These are phyloP conservation scores for Rana temporaria DNA, from an alignment of 2,113 vertebrate genomes.

Conservation along the genomic window DNA sequence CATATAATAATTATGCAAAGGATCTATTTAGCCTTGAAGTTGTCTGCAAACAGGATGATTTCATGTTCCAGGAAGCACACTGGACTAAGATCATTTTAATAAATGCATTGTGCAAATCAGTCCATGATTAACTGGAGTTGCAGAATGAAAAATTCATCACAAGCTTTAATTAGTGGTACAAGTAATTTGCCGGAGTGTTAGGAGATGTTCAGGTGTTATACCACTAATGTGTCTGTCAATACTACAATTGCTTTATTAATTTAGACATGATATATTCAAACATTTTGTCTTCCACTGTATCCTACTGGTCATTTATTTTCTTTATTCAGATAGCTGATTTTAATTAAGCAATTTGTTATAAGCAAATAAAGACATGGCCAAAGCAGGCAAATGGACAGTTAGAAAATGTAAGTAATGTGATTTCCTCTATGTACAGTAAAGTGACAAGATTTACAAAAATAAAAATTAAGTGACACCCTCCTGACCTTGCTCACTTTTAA, in stretches of 20 bases:
- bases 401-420: too few relatives aligned
- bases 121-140: background rate
- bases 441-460: too few relatives aligned
- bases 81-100: slow-evolving; percentile 2
- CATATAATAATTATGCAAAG: background rate
- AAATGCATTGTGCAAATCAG: background rate
- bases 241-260: slow-evolving; percentile 1
- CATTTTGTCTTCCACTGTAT: background rate
- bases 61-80: background rate
- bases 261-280: background rate
- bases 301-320: too few relatives aligned
- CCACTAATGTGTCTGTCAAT: background rate
- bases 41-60: background rate
- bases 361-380: too few relatives aligned
- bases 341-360: too few relatives aligned
- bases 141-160: too few relatives aligned
- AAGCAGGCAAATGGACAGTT: too few relatives aligned
- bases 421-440: too few relatives aligned
- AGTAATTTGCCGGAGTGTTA: background rate
- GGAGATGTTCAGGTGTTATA: background rate
- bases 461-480: too few relatives aligned
- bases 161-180: background rate
- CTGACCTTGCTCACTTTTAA: too few relatives aligned
- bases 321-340: too few relatives aligned
- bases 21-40: background rate